These are phyloP conservation scores for Lepisosteus osseus DNA, from an alignment of 2,113 vertebrate genomes.

Conservation along the genomic window DNA sequence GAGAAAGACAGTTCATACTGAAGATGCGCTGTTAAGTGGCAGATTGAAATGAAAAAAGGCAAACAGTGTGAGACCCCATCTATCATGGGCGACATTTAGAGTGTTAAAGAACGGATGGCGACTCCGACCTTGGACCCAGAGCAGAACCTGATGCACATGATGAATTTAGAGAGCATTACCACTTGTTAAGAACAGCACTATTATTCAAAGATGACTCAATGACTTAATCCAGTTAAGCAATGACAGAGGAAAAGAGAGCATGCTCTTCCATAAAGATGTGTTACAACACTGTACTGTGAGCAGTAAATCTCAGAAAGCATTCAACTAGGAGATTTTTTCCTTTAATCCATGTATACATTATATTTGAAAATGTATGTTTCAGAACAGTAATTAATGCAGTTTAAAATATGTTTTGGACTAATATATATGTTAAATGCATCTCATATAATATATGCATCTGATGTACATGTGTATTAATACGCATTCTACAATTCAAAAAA, in stretches of 20 bases:
- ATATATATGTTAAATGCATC: too few relatives aligned
- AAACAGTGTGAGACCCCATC: constrained; percentile 45
- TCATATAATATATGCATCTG: too few relatives aligned
- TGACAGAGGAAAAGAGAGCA: constrained; percentile 20
- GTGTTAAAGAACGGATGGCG: constrained; percentile 53
- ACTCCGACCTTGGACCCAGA: constrained; percentile 49
- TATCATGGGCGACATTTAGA: constrained; percentile 46
- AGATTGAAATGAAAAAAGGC: constrained; percentile 34
- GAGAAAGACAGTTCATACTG: constrained; percentile 20
- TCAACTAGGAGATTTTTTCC: too few relatives aligned
- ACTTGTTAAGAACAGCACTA: constrained; percentile 32
- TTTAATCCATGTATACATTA: too few relatives aligned
- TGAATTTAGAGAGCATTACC: constrained; percentile 45
- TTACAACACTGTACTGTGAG: constrained; percentile 5
- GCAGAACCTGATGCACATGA: constrained; percentile 52
- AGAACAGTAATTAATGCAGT: too few relatives aligned
- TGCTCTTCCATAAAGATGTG: constrained; percentile 7
- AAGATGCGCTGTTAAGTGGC: constrained; percentile 33
- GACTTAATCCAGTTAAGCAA: constrained; percentile 41
- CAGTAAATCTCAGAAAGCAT: not conserved
- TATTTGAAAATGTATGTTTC: too few relatives aligned
- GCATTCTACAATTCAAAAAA: too few relatives aligned
- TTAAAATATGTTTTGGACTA: too few relatives aligned
- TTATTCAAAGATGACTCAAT: constrained; percentile 33
- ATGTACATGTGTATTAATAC: too few relatives aligned